These are phyloP conservation scores for Scaptomyza tumidula DNA, from an alignment of 2,888 invertebrate species.

Conservation along the genomic window DNA sequence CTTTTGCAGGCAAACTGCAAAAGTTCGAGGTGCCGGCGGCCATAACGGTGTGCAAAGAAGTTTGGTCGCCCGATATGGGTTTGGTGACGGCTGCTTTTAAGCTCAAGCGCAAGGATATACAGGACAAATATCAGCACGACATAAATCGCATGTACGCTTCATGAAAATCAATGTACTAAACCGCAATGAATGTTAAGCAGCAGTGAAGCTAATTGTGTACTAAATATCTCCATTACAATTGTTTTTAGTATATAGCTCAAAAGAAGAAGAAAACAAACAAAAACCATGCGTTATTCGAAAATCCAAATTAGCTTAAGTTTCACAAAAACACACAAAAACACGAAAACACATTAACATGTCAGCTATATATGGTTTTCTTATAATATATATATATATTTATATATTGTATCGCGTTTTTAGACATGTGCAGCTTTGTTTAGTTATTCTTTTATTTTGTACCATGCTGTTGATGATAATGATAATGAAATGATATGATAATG, in stretches of 20 bases:
- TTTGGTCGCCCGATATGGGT: slow-evolving; percentile 99
- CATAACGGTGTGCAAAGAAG: slow-evolving; percentile 94
- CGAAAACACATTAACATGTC: slow-evolving; percentile 9
- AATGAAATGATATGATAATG: slow-evolving; percentile 41
- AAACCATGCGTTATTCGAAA: slow-evolving; percentile 35
- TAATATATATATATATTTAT: slow-evolving; percentile 2
- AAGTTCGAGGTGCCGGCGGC: slow-evolving; percentile 96
- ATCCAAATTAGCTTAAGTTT: slow-evolving; percentile 68
- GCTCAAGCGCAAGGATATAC: slow-evolving; percentile 97
- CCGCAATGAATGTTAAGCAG: slow-evolving; percentile 23
- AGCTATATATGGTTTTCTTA: too few species aligned
- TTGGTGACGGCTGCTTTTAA: slow-evolving; percentile 99
- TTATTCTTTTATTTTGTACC: slow-evolving; percentile 39
- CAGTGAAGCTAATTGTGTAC: slow-evolving; percentile 54
- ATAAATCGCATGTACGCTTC: slow-evolving; percentile 97
- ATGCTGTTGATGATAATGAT: slow-evolving; percentile 59
- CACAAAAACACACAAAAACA: slow-evolving; percentile 45
- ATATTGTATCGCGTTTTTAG: slow-evolving; percentile 42
- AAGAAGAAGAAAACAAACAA: slow-evolving; percentile 18
- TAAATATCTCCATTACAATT: slow-evolving; percentile 40
- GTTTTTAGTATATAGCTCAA: slow-evolving; percentile 50
- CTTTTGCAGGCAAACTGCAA: slow-evolving; percentile 91
- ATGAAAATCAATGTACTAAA: slow-evolving; percentile 86
- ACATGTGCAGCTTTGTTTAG: slow-evolving; percentile 47
- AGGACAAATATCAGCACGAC: slow-evolving; percentile 95